Conservation (phyloP, 2,888 invertebrate genomes). For the Eucera pruinosa region DNA sequence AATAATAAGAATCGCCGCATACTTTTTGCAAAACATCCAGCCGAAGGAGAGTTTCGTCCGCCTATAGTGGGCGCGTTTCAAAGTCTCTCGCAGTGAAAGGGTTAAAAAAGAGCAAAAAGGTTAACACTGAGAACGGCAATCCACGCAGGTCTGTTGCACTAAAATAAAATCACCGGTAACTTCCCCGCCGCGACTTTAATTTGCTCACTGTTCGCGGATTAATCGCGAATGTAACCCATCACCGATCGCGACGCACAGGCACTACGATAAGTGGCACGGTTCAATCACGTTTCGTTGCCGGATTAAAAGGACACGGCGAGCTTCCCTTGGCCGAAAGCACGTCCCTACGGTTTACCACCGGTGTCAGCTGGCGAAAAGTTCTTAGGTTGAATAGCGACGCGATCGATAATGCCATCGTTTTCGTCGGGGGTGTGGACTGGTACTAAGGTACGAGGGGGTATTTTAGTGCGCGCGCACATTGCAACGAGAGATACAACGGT, state of each 20-base stretch:
- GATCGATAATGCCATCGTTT: conserved; percentile 66
- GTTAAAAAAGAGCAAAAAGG: too few species aligned
- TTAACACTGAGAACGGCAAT: not conserved
- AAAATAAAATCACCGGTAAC: too few species aligned
- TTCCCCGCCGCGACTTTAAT: conserved; percentile 33
- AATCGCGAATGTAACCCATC: not conserved
- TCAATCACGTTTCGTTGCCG: conserved; percentile 2
- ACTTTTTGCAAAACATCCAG: too few species aligned
- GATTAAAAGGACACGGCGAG: not conserved
- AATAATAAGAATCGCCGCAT: too few species aligned
- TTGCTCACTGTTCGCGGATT: not conserved
- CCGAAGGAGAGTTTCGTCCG: too few species aligned
- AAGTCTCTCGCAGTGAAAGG: too few species aligned
- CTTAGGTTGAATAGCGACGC: conserved; percentile 50
- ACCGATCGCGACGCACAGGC: conserved; percentile 20
- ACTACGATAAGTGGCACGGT: not conserved
- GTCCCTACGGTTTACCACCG: conserved; percentile 37
- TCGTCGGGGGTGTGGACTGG: conserved; percentile 64
- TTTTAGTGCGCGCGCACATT: conserved; percentile 65
- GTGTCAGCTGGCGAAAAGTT: conserved; percentile 54
- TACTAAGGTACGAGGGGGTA: conserved; percentile 55
- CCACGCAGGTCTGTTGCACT: too few species aligned
- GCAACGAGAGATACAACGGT: conserved; percentile 30
- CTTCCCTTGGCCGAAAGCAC: conserved; percentile 11
- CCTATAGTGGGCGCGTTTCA: too few species aligned